Conservation (phyloP, 1,140 invertebrate species). For the Hydropsyche tenuis region DNA sequence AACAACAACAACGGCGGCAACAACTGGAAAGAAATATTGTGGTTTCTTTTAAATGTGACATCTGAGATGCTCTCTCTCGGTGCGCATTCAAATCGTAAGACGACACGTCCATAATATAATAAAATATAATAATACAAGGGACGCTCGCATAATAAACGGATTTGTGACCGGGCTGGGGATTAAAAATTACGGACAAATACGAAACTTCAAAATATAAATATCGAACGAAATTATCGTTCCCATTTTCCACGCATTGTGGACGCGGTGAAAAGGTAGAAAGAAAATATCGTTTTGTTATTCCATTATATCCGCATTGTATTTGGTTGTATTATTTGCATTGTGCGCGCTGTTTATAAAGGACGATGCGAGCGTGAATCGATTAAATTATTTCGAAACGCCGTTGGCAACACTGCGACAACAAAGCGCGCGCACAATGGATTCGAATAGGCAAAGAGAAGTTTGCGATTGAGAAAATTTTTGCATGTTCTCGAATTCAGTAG, state of each 20-base stretch:
- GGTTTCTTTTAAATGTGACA: constrained; percentile 44
- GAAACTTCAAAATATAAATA: constrained; percentile 13
- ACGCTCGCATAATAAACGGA: constrained; percentile 41
- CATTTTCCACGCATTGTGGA: neutral
- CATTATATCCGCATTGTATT: too few relatives aligned
- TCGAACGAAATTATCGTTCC: constrained; percentile 1
- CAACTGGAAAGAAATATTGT: constrained; percentile 43
- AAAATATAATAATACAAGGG: constrained; percentile 22
- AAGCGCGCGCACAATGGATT: too few relatives aligned
- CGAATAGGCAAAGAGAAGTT: too few relatives aligned
- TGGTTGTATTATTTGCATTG: too few relatives aligned
- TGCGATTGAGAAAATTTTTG: too few relatives aligned
- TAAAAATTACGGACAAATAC: constrained; percentile 19
- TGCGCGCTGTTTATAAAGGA: too few relatives aligned
- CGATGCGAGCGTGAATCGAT: constrained; percentile 1
- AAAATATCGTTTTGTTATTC: neutral
- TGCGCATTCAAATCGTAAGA: constrained; percentile 43
- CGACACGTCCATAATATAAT: constrained; percentile 35
- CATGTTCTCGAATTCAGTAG: too few relatives aligned
- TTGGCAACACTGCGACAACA: too few relatives aligned
- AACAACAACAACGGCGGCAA: constrained; percentile 2
- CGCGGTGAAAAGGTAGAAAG: neutral
- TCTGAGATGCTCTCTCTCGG: constrained; percentile 31
- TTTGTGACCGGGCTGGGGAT: constrained; percentile 33
- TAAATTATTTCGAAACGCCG: constrained; percentile 17